Evolutionary conservation across 2,113 vertebrate genomes (phyloP), one percentile per base, ranked within the genome.

Genomic region (Puffinus mauretanicus): DNA sequence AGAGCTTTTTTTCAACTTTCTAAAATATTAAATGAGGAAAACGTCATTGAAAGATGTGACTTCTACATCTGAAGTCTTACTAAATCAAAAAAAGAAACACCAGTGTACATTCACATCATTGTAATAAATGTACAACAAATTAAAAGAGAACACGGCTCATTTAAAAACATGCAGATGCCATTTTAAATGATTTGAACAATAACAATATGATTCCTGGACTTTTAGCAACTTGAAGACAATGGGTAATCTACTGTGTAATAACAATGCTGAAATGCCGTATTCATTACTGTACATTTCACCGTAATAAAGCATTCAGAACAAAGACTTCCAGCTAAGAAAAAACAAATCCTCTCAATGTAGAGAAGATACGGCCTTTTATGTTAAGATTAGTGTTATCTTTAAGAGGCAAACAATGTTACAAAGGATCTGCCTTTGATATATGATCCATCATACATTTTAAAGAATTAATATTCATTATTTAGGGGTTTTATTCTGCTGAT

Each of bases 141-240:
- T 64, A 80, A 57, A 90, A 92, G 52, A 80, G 30, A 82, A 64
- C 2, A 55, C 2, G 67, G 6, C 18, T 90, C 26, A 67, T 82
- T 83, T n/a, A 52, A 81, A 94, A 85, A 2, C 19, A 58, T n/a
- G 7, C 16, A 61, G 26, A 71, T 87, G 16, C 3, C 6, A 47
- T 96, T 96, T 93, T 42, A 95, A 90, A 78, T 75, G 49, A 32
- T 80, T 92, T 90, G 65, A 96, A 80, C 36, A 87, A 71, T 30
- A 85, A 34, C 38, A 71, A 17, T 75, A 40, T 29, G 32, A 79
- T 81, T 89, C 46, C 51, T 61, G 27, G 42, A 73, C 21, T 57
- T 95, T 71, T 36, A 90, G 21, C 29, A 90, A 25, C 58, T 82
- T 77, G 54, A 81, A 84, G 69, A 96, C 78, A 96, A 86, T 44